Evolutionary conservation across 2,113 vertebrate species (phyloP).

Genomic region (Sorex araneus): DNA sequence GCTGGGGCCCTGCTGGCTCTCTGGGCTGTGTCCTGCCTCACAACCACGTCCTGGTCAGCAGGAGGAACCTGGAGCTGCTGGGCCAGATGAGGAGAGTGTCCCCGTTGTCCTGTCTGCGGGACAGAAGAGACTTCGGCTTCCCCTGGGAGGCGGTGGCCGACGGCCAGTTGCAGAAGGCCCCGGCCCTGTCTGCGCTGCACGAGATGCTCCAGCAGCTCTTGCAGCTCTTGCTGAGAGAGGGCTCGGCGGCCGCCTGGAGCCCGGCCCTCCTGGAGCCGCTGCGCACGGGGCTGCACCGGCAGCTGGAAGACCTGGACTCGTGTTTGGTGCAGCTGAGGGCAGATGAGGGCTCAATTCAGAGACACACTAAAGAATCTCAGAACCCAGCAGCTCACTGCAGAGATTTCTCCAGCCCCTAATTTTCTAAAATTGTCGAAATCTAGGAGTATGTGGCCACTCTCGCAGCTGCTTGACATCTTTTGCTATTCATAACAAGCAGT

Average conservation of each 20-base stretch:
- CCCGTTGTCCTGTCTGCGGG: background rate
- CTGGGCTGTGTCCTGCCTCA: background rate
- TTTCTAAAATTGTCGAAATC: no score
- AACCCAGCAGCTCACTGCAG: no score
- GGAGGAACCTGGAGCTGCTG: background rate
- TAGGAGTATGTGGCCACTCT: no score
- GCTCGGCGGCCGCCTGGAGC: background rate
- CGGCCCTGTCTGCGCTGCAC: no score
- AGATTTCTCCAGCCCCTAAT: no score
- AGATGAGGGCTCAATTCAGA: background rate
- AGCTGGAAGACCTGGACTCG: background rate
- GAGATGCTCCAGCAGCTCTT: background rate
- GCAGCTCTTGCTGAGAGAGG: background rate
- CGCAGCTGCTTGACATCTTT: no score
- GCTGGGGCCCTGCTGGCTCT: background rate
- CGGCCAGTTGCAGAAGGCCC: no score
- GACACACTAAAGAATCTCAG: no score
- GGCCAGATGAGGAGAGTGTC: background rate
- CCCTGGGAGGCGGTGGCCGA: background rate
- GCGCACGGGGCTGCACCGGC: background rate
- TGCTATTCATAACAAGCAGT: no score
- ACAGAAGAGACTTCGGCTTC: slow-evolving; percentile 35
- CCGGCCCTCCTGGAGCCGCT: background rate
- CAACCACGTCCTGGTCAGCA: background rate
- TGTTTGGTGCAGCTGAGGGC: fast-evolving